Evolutionary conservation across 2,888 invertebrate genomes (phyloP).

Genomic region (Diarsia dahlii): DNA sequence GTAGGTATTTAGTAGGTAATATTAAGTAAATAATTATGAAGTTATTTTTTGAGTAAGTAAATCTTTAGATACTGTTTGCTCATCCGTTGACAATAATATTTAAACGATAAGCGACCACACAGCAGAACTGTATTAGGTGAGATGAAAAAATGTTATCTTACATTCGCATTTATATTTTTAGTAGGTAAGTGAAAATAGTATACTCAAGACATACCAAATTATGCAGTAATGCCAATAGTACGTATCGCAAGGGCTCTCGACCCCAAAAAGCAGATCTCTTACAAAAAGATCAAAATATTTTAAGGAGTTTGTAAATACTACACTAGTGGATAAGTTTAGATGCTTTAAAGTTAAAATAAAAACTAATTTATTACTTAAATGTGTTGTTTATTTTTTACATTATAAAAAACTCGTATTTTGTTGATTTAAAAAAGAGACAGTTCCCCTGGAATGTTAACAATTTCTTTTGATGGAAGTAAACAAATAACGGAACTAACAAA

Average conservation of each 20-base stretch:
- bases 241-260: conserved; percentile 24
- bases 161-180: conserved; percentile 41
- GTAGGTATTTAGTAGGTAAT: conserved; percentile 11
- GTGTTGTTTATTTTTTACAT: conserved; percentile 34
- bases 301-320: conserved; percentile 62
- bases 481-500: not conserved
- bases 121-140: not conserved
- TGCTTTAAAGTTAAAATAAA: conserved; percentile 56
- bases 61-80: not conserved
- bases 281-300: conserved; percentile 35
- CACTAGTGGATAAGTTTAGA: conserved; percentile 48
- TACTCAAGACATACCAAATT: conserved; percentile 51
- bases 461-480: not conserved
- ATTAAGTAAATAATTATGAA: conserved; percentile 7
- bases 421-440: not conserved
- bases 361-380: conserved; percentile 55
- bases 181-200: conserved; percentile 34
- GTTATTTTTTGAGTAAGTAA: conserved; percentile 2
- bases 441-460: not conserved
- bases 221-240: conserved; percentile 31
- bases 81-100: conserved; percentile 5
- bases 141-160: not conserved
- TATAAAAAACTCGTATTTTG: not conserved
- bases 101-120: not conserved
- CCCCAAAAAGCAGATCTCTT: conserved; percentile 47